Evolutionary conservation across 2,113 vertebrate species (phyloP).

Genomic region (Podarcis muralis): DNA sequence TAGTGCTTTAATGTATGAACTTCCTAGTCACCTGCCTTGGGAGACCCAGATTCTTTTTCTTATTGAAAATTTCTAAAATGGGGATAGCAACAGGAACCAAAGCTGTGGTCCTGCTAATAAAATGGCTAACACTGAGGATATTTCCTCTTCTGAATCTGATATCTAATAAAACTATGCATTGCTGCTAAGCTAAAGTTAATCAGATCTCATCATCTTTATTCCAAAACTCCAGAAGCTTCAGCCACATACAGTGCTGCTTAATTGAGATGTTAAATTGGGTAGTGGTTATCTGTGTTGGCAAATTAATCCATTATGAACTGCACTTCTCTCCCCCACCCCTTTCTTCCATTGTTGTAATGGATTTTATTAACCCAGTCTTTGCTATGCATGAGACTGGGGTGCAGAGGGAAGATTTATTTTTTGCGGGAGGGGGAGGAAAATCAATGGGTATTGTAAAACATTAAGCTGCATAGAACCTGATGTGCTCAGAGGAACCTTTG

Average conservation of each 20-base stretch:
- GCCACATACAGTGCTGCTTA: slow-evolving; percentile 57
- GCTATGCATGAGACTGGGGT: not conserved
- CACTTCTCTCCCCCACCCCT: slow-evolving; percentile 31
- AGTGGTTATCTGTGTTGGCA: slow-evolving; percentile 40
- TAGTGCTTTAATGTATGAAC: not conserved
- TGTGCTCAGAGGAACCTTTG: not conserved
- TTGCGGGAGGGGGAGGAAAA: not conserved
- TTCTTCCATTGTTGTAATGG: slow-evolving; percentile 21
- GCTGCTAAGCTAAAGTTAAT: slow-evolving; percentile 57
- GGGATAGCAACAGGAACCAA: slow-evolving; percentile 27
- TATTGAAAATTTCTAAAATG: slow-evolving; percentile 29
- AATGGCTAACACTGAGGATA: slow-evolving; percentile 47
- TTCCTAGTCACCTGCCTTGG: slow-evolving; percentile 16
- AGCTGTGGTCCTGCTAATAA: slow-evolving; percentile 32
- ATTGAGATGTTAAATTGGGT: slow-evolving; percentile 59
- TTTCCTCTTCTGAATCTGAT: slow-evolving; percentile 55
- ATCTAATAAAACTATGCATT: slow-evolving; percentile 54
- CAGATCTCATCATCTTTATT: slow-evolving; percentile 57
- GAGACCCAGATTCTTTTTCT: slow-evolving; percentile 27
- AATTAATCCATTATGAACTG: slow-evolving; percentile 60
- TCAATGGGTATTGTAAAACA: not conserved
- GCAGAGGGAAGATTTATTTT: not conserved
- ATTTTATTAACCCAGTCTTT: slow-evolving; percentile 49
- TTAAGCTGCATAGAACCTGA: not conserved
- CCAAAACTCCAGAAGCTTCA: slow-evolving; percentile 52